phyloP scores from a whole-genome alignment of 2,888 invertebrate species.

The Phyllotreta cruciferae region DNA sequence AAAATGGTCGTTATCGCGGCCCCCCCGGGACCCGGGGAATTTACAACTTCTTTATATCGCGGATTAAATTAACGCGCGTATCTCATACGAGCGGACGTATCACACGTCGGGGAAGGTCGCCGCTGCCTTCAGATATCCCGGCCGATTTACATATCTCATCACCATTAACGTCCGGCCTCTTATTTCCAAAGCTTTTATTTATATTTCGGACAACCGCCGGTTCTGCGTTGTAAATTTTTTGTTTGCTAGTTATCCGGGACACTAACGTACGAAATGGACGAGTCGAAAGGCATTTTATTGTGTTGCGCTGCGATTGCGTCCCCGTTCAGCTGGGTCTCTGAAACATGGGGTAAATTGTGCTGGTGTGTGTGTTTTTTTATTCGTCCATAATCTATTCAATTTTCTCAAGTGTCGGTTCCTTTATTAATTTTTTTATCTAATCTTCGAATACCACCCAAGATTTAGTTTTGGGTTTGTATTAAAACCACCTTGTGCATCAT shows the following conservation, averaged over 20 bases:
- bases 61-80: constrained; percentile 48
- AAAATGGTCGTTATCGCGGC: constrained; percentile 6
- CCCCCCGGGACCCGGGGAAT: constrained; percentile 42
- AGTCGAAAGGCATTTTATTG: neutral
- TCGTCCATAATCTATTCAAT: constrained; percentile 1
- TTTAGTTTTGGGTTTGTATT: constrained; percentile 20
- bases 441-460: constrained; percentile 17
- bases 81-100: constrained; percentile 46
- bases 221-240: constrained; percentile 24
- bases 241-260: constrained; percentile 2
- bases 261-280: constrained; percentile 10
- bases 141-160: constrained; percentile 49
- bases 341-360: neutral
- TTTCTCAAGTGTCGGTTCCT: constrained; percentile 16
- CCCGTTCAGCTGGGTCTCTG: neutral
- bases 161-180: constrained; percentile 45
- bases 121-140: constrained; percentile 41
- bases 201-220: constrained; percentile 28
- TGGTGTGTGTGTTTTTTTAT: constrained; percentile 1
- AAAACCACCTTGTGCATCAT: constrained; percentile 14
- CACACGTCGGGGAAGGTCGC: constrained; percentile 43
- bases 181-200: constrained; percentile 39
- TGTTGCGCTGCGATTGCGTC: neutral
- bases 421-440: constrained; percentile 16
- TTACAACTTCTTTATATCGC: constrained; percentile 47